Percentiles rank a stretch among this genome's conserved stretches.
phyloP scores from a whole-genome alignment of 2,888 invertebrate species.

The Platycheirus rosarum region DNA sequence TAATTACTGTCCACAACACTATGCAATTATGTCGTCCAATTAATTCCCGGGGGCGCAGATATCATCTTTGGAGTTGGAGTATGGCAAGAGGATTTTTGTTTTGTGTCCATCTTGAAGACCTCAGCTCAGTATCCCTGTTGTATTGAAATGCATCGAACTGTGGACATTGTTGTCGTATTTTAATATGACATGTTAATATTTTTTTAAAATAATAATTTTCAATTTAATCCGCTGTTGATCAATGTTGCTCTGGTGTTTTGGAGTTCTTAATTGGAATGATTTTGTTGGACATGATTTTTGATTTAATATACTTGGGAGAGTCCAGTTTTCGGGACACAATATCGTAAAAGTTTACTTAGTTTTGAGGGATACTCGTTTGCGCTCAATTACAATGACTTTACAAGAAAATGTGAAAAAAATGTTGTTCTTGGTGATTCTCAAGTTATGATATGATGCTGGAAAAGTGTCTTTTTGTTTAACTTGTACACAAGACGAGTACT shows the following conservation, averaged over 20 bases:
- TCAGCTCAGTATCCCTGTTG: background rate
- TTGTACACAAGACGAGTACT: too few relatives aligned
- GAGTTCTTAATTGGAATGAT: background rate
- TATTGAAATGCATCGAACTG: constrained; percentile 12
- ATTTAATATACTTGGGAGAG: too few relatives aligned
- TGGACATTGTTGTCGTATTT: constrained; percentile 49
- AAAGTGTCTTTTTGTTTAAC: too few relatives aligned
- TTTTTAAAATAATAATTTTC: constrained; percentile 63
- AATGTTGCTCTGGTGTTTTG: background rate
- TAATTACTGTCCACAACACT: constrained; percentile 80
- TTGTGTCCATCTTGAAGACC: constrained; percentile 13
- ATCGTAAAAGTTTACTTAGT: too few relatives aligned
- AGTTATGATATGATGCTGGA: too few relatives aligned
- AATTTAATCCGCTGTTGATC: constrained; percentile 40
- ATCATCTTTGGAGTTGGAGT: constrained; percentile 61
- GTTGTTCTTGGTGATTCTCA: too few relatives aligned
- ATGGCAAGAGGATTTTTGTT: constrained; percentile 12
- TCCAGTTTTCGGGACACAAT: too few relatives aligned
- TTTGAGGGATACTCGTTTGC: too few relatives aligned
- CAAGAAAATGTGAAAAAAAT: too few relatives aligned
- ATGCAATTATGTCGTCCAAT: constrained; percentile 82
- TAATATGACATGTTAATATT: constrained; percentile 70
- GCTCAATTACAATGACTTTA: too few relatives aligned
- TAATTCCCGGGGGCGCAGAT: constrained; percentile 79
- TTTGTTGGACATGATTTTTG: too few relatives aligned